Evolutionary conservation across 2,888 invertebrate species (phyloP).

Genomic region (Plebejus melissa): DNA sequence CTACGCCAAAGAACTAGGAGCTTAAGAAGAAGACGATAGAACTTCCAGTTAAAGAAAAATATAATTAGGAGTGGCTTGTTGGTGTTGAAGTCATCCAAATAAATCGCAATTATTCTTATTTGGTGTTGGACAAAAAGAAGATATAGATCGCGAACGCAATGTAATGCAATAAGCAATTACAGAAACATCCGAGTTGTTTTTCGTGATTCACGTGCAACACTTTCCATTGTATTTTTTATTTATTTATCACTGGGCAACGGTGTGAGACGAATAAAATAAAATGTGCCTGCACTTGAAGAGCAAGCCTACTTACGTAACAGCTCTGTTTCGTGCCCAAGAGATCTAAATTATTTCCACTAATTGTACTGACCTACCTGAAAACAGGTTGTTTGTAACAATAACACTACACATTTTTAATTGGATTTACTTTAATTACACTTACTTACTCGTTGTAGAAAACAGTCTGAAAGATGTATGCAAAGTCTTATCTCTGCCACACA

Average conservation of each 20-base stretch:
- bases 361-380: neutral
- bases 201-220: slow-evolving; percentile 28
- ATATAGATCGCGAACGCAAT: slow-evolving; percentile 14
- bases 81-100: neutral
- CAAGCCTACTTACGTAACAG: slow-evolving; percentile 2
- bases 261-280: slow-evolving; percentile 25
- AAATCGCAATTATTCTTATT: neutral
- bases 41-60: neutral
- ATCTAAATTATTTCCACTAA: neutral
- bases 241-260: slow-evolving; percentile 22
- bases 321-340: neutral
- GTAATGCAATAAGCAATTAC: slow-evolving; percentile 28
- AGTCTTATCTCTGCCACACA: neutral
- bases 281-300: slow-evolving; percentile 3
- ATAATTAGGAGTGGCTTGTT: neutral
- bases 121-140: slow-evolving; percentile 1
- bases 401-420: neutral
- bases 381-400: neutral
- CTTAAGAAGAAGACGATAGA: neutral
- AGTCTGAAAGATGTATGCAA: neutral
- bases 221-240: slow-evolving; percentile 20
- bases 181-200: slow-evolving; percentile 27
- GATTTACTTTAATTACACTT: neutral
- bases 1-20: neutral
- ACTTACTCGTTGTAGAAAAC: neutral